phyloP scores from a whole-genome alignment of 2,888 invertebrate species.

The Dasysyrphus tricinctus region DNA sequence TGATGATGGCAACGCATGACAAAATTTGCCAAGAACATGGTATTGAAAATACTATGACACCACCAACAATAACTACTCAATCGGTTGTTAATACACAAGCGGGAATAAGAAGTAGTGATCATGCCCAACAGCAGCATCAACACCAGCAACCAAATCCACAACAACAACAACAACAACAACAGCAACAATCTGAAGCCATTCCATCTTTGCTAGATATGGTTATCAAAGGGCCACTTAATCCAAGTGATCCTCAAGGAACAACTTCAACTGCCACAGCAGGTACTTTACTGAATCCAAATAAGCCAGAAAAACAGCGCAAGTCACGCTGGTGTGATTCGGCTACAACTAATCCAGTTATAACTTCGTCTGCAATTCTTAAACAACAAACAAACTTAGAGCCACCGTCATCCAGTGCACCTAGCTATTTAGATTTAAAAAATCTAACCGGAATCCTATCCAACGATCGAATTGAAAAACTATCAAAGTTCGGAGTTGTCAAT shows the following conservation, averaged over 20 bases:
- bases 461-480: constrained; percentile 86
- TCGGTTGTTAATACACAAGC: constrained; percentile 66
- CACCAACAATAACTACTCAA: constrained; percentile 53
- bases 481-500: constrained; percentile 86
- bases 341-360: constrained; percentile 51
- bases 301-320: constrained; percentile 81
- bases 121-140: constrained; percentile 60
- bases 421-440: constrained; percentile 85
- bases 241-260: constrained; percentile 73
- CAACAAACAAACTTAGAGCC: constrained; percentile 66
- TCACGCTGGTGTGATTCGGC: constrained; percentile 81
- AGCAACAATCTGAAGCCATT: constrained; percentile 76
- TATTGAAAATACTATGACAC: constrained; percentile 79
- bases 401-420: constrained; percentile 77
- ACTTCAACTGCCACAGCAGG: constrained; percentile 5
- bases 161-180: constrained; percentile 38
- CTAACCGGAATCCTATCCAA: constrained; percentile 85
- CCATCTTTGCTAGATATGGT: constrained; percentile 83
- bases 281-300: constrained; percentile 36
- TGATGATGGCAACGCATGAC: constrained; percentile 84
- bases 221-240: constrained; percentile 79
- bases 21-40: constrained; percentile 83
- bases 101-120: constrained; percentile 67
- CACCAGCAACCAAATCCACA: constrained; percentile 39
- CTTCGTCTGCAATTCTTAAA: neutral